A percentile compares a stretch with the other conserved stretches of the same genome.
Evolutionary conservation across 2,797 vertebrate species (phyloP).

Genomic region (Hylomyscus alleni): DNA sequence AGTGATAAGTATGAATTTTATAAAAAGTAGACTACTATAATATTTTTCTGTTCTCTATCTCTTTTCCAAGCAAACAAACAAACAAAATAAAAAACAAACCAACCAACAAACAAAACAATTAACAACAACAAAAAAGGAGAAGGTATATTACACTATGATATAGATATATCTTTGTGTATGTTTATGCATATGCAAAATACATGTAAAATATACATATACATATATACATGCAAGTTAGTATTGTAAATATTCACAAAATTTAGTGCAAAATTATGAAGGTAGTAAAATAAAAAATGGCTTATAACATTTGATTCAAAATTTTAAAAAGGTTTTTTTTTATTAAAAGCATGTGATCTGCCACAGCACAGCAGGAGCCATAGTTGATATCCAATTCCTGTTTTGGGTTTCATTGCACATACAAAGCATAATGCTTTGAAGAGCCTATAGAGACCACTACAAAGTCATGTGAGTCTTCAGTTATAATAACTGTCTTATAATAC

Average conservation of each 20-base stretch:
- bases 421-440: not conserved
- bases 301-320: not conserved
- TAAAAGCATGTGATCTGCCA: not conserved
- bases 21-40: not conserved
- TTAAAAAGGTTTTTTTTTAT: not conserved
- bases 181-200: not conserved
- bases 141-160: accelerated
- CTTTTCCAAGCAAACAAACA: not conserved
- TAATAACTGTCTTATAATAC: not conserved
- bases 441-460: not conserved
- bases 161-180: not conserved
- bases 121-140: not conserved
- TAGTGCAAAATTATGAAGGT: not conserved
- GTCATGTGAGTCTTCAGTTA: not conserved
- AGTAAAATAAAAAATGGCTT: not conserved
- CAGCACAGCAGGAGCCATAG: not conserved
- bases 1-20: not conserved
- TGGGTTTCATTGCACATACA: not conserved
- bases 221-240: not conserved
- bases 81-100: not conserved
- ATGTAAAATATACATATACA: not conserved
- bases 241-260: not conserved
- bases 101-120: not conserved
- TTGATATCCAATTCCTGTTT: not conserved
- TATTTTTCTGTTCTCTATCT: not conserved